A percentile compares a stretch with the other conserved stretches of the same genome.
Evolutionary conservation across 2,797 vertebrate species (phyloP).

Genomic region (Octomys mimax): DNA sequence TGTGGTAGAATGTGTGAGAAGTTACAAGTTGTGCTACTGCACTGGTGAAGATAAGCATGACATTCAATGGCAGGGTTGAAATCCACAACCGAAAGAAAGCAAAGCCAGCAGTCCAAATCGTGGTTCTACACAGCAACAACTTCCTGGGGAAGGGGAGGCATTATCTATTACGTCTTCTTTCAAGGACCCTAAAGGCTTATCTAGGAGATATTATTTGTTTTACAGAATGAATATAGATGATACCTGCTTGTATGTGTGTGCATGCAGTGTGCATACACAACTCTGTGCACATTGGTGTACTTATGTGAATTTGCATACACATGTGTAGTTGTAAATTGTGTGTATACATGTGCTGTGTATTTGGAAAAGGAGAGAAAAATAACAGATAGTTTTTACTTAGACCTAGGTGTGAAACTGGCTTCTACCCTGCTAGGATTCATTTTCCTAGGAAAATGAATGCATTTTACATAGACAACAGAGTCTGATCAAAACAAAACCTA

Average conservation of each 20-base stretch:
- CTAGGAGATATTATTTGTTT: not conserved
- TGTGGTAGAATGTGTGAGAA: not conserved
- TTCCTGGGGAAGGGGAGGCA: not conserved
- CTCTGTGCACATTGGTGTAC: not conserved
- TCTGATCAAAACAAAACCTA: constrained; percentile 85
- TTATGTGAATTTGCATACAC: constrained; percentile 37
- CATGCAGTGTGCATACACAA: not conserved
- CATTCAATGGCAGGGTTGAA: not conserved
- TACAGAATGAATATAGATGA: not conserved
- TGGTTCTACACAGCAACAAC: not conserved
- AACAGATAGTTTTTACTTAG: constrained; percentile 66
- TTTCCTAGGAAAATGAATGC: constrained; percentile 78
- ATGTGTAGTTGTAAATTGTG: not conserved
- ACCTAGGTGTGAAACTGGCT: constrained; percentile 59
- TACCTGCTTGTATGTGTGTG: constrained; percentile 29
- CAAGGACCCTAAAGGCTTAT: not conserved
- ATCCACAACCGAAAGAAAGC: not conserved
- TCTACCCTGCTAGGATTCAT: constrained; percentile 50
- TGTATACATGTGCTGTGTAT: not conserved
- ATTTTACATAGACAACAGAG: constrained; percentile 82
- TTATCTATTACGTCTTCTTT: not conserved
- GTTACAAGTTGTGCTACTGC: not conserved
- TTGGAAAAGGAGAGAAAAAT: not conserved
- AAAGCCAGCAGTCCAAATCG: constrained; percentile 25
- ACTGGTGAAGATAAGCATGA: constrained; percentile 51